Percentiles rank a stretch among this genome's conserved stretches.
phyloP scores from a whole-genome alignment of 2,797 vertebrate genomes.

The Pagetopsis macropterus region DNA sequence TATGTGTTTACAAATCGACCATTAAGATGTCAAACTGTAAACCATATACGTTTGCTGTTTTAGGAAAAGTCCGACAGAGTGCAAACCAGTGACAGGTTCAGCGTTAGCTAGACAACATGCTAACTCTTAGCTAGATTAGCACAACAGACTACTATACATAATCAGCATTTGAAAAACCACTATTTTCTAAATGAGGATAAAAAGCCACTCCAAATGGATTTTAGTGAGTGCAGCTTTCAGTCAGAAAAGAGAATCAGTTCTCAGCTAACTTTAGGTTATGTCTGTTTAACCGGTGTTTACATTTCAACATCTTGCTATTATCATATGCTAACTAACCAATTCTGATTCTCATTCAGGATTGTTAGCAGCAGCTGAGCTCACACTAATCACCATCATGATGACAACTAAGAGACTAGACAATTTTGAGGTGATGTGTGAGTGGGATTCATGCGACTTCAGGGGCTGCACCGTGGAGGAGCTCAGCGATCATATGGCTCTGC shows the following conservation, averaged over 20 bases:
- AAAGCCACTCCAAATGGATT: neutral
- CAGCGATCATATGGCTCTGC: conserved; percentile 78
- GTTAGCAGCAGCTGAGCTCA: conserved; percentile 1
- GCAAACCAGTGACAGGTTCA: conserved; percentile 1
- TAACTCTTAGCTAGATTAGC: neutral
- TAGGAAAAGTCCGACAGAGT: neutral
- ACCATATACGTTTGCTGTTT: neutral
- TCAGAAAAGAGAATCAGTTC: neutral
- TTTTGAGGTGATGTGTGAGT: conserved; percentile 76
- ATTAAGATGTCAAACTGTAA: neutral
- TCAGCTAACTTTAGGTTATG: conserved; percentile 11
- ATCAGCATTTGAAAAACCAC: neutral
- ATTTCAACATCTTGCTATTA: neutral
- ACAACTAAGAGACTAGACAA: conserved; percentile 74
- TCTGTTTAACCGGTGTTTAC: neutral
- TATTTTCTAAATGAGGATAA: neutral
- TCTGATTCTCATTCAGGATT: neutral
- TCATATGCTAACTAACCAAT: neutral
- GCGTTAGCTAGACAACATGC: conserved; percentile 2
- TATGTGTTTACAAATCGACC: neutral
- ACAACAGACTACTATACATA: neutral
- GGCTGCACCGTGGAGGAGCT: conserved; percentile 80
- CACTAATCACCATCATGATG: conserved; percentile 58
- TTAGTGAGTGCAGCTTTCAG: neutral
- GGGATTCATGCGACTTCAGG: conserved; percentile 79